Conservation (phyloP, 2,113 vertebrate genomes). For the Lagenorhynchus albirostris region DNA sequence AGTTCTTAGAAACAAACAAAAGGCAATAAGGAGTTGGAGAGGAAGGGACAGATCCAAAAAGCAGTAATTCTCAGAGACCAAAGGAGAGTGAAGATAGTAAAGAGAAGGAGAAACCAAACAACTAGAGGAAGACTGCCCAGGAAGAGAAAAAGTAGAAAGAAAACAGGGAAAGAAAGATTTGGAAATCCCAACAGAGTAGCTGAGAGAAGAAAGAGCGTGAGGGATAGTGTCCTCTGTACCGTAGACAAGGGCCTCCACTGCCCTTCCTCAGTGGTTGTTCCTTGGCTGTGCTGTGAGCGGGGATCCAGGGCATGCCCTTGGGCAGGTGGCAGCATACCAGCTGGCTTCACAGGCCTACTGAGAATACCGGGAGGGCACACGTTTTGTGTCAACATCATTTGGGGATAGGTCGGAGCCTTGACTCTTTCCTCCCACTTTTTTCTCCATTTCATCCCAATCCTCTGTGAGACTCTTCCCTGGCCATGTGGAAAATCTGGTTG, state of each 20-base stretch:
- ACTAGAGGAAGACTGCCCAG: background rate
- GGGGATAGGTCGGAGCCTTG: background rate
- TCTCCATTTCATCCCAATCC: background rate
- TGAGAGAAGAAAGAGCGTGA: background rate
- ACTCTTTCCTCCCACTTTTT: background rate
- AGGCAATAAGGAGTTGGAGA: background rate
- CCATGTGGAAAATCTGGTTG: background rate
- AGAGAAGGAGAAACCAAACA: background rate
- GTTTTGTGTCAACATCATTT: background rate
- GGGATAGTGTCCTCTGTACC: background rate
- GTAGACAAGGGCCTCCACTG: background rate
- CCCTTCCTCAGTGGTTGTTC: background rate
- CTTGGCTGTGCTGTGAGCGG: background rate
- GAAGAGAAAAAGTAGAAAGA: background rate
- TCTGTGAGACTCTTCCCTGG: background rate
- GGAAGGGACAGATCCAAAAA: background rate
- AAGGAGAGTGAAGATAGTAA: background rate
- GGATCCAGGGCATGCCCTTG: background rate
- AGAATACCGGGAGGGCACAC: background rate
- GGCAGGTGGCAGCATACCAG: background rate
- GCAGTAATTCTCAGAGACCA: background rate
- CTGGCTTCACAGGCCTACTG: background rate
- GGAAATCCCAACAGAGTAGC: background rate
- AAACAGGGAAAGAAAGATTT: background rate
- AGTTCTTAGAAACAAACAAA: background rate